Conservation (phyloP, 2,888 invertebrate genomes). For the Lasioglossum villosulum region DNA sequence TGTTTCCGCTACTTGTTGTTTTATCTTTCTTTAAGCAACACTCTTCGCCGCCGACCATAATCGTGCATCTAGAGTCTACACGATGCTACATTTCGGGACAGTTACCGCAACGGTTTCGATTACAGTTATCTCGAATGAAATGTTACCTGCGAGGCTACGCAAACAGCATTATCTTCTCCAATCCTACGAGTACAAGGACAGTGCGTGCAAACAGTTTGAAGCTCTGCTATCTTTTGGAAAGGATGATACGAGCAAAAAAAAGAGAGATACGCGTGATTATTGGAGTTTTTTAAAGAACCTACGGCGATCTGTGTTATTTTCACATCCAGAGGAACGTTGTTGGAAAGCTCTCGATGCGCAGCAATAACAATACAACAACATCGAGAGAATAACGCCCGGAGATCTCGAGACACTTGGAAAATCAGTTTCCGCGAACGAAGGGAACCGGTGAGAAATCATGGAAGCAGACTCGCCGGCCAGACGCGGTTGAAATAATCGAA, state of each 20-base stretch:
- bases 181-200: conserved; percentile 42
- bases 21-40: not conserved
- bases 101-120: conserved; percentile 3
- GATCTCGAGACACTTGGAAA: not conserved
- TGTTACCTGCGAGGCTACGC: conserved; percentile 6
- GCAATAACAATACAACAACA: not conserved
- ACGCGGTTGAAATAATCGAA: not conserved
- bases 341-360: not conserved
- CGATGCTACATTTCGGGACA: not conserved
- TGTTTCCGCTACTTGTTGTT: not conserved
- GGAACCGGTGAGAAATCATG: not conserved
- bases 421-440: not conserved
- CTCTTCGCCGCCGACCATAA: too few species aligned
- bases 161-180: conserved; percentile 36
- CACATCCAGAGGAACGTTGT: not conserved
- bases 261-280: not conserved
- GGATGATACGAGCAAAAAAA: conserved; percentile 19
- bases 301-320: not conserved
- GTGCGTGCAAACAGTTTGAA: conserved; percentile 22
- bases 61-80: too few species aligned
- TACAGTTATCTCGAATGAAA: conserved; percentile 20
- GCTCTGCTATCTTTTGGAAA: conserved; percentile 6
- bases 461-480: not conserved
- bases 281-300: not conserved
- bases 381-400: not conserved